phyloP scores from a whole-genome alignment of 2,797 vertebrate genomes.

The Cossypha caffra region DNA sequence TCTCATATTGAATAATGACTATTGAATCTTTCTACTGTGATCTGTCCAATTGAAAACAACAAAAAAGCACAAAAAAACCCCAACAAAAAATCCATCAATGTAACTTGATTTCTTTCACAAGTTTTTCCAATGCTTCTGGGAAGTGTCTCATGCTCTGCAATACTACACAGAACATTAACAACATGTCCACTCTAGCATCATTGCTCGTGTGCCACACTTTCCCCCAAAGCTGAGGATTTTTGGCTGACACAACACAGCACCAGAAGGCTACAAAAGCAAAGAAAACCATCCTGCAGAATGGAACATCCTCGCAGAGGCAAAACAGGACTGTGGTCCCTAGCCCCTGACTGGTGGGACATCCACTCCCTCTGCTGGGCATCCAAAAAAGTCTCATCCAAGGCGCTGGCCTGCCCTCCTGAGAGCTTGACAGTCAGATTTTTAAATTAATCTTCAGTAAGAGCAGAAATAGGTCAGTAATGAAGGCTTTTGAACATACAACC shows the following conservation, averaged over 20 bases:
- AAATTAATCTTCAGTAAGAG: not conserved
- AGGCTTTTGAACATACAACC: not conserved
- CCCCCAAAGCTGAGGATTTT: not conserved
- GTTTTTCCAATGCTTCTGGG: not conserved
- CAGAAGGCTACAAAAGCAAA: not conserved
- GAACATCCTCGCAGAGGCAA: fast-evolving
- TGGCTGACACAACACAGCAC: not conserved
- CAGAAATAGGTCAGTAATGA: not conserved
- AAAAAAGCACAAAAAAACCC: not conserved
- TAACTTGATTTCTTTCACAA: not conserved
- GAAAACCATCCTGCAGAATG: not conserved
- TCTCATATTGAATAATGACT: not conserved
- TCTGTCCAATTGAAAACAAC: not conserved
- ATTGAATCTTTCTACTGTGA: not conserved
- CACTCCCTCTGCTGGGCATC: constrained; percentile 58
- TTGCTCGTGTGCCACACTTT: not conserved
- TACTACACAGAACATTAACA: not conserved
- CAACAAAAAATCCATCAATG: fast-evolving
- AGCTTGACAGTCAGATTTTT: not conserved
- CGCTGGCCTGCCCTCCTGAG: fast-evolving
- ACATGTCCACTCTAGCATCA: fast-evolving
- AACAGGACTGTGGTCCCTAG: not conserved
- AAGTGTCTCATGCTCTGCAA: not conserved
- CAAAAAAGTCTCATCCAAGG: not conserved
- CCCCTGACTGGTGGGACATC: not conserved